Evolutionary conservation across 2,797 vertebrate species (phyloP).

Genomic region (Serranus cabrilla): DNA sequence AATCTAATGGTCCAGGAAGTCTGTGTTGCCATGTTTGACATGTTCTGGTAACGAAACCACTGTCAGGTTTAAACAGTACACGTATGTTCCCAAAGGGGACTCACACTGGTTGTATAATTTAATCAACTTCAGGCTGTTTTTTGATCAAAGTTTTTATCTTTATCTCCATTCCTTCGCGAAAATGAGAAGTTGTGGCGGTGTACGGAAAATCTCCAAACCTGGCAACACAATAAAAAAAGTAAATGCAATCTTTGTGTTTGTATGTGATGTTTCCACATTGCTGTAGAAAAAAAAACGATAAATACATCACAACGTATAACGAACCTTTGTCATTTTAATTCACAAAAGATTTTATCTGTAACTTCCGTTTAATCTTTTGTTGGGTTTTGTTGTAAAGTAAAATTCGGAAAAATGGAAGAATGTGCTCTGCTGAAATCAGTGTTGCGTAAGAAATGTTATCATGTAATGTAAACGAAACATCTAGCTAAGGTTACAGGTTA

Average conservation of each 20-base stretch:
- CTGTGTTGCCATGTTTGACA: conserved; percentile 61
- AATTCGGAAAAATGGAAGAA: conserved; percentile 50
- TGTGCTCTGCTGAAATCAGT: conserved; percentile 60
- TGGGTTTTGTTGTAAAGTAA: fast-evolving
- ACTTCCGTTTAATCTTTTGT: too few relatives aligned
- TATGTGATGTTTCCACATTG: conserved; percentile 72
- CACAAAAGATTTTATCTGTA: fast-evolving
- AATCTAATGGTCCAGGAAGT: conserved; percentile 34
- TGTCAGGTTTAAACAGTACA: too few relatives aligned
- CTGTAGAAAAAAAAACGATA: background rate
- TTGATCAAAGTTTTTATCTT: background rate
- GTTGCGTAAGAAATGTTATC: conserved; percentile 25
- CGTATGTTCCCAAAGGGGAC: too few relatives aligned
- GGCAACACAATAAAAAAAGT: conserved; percentile 59
- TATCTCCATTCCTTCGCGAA: background rate
- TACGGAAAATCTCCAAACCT: conserved; percentile 23
- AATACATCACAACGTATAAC: fast-evolving
- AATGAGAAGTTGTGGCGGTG: fast-evolving
- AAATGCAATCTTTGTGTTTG: conserved; percentile 25
- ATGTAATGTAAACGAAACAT: conserved; percentile 29
- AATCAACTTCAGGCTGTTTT: fast-evolving
- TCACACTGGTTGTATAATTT: too few relatives aligned
- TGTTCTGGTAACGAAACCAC: background rate
- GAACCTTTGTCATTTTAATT: fast-evolving
- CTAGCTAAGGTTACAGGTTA: background rate